phyloP scores from a whole-genome alignment of 2,888 invertebrate genomes.

The Cryptosula pallasiana region DNA sequence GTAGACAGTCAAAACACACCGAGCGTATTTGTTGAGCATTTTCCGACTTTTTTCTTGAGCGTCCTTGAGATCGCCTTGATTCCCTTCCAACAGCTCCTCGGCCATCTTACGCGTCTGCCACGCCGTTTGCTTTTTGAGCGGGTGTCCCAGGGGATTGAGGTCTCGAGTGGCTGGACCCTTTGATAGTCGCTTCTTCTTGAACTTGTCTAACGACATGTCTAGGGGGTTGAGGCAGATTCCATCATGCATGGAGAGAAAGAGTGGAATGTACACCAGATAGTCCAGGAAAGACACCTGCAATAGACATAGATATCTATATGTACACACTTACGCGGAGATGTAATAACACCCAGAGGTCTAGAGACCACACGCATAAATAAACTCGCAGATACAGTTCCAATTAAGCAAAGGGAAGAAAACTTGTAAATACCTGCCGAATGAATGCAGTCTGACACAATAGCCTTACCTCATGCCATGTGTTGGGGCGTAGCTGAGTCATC shows the following conservation, averaged over 20 bases:
- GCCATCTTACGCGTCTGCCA: constrained; percentile 38
- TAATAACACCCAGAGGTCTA: neutral
- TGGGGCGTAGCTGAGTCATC: constrained; percentile 46
- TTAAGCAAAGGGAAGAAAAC: too few relatives aligned
- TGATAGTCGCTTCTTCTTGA: constrained; percentile 29
- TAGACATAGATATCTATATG: neutral
- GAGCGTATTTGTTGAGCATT: constrained; percentile 31
- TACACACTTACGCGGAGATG: neutral
- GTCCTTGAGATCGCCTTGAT: constrained; percentile 32
- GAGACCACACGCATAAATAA: too few relatives aligned
- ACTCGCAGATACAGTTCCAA: too few relatives aligned
- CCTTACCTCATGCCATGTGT: constrained; percentile 45
- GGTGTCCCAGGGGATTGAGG: constrained; percentile 48
- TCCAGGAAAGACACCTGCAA: constrained; percentile 50
- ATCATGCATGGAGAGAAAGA: constrained; percentile 53
- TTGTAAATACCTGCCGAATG: too few relatives aligned
- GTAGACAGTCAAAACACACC: too few relatives aligned
- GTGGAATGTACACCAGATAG: constrained; percentile 50
- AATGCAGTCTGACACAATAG: too few relatives aligned
- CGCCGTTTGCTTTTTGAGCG: constrained; percentile 37
- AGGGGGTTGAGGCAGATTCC: constrained; percentile 49
- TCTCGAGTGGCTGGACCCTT: constrained; percentile 40
- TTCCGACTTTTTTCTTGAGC: constrained; percentile 34
- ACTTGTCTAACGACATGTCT: constrained; percentile 47
- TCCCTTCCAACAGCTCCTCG: constrained; percentile 39